Evolutionary conservation across 1,140 invertebrate species (phyloP), one percentile per base, ranked within the genome.

Genomic region (Grapholita molesta): DNA sequence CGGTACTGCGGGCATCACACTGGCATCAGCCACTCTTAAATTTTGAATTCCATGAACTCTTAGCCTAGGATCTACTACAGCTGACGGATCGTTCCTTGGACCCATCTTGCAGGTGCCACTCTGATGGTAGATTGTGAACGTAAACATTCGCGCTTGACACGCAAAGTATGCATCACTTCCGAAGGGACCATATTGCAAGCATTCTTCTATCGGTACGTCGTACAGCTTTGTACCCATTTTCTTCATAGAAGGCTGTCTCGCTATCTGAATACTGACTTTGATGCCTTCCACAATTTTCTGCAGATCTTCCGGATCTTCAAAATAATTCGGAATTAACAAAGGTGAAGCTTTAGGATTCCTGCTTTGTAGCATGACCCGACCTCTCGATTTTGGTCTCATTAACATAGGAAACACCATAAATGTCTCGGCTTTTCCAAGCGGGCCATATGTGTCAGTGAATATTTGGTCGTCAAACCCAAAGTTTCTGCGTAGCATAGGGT

Each of bases 51-150:
- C 96, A 66, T 95, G 93, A 0, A 97, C 95, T 70, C 93, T 90
- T 66, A 97, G 82, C 70, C 94, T 92, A 0, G 94, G 90, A 86
- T 96, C 94, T 0, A 97, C 96, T 0, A 97, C 96, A 6, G 95
- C 93, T 0, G 93, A 90, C 0, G 93, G 92, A 84, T 97, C 96
- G 0, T 71, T 86, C 25, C 79, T 71, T 0, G 93, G 91, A 0
- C 96, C 97, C 97, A 98, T 98, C 89, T 97, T 97, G 79, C 96
- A 96, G 0, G 97, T 97, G 0, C 97, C 96, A 12, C 94, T 94
- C 66, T 95, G 95, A 80, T 97, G 96, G 80, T 96, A 97, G 61
- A 97, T 95, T 1, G 94, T 96, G 68, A 95, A 94, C 0, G 96
- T 95, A 25, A 96, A 94, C 79, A 94, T 93, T 48, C 94, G 89